Conservation (phyloP, 2,888 invertebrate species). For the Carcina quercana region DNA sequence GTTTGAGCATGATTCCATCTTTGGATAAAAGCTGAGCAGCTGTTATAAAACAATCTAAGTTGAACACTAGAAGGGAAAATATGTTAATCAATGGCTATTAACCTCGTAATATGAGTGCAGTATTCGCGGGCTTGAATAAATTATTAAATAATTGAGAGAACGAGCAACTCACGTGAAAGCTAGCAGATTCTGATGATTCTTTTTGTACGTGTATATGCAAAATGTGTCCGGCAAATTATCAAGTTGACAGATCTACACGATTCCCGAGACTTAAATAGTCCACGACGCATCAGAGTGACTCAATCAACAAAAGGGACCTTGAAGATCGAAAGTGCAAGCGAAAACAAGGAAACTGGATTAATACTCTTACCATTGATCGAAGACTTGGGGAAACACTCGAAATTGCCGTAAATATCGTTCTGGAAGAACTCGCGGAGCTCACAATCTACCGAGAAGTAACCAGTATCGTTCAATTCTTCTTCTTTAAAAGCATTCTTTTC, state of each 20-base stretch:
- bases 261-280: slow-evolving; percentile 7
- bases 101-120: no score
- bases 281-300: slow-evolving; percentile 22
- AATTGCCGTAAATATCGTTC: slow-evolving; percentile 91
- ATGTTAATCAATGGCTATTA: no score
- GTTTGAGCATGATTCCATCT: no score
- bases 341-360: slow-evolving; percentile 16
- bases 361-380: slow-evolving; percentile 77
- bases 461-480: slow-evolving; percentile 67
- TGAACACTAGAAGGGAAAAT: no score
- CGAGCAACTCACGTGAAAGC: no score
- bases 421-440: slow-evolving; percentile 78
- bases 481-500: slow-evolving; percentile 88
- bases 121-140: no score
- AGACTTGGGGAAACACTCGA: slow-evolving; percentile 78
- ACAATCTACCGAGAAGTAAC: slow-evolving; percentile 78
- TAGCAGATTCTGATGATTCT: no score
- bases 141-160: no score
- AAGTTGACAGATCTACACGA: not conserved
- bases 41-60: no score
- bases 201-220: no score
- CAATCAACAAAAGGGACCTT: slow-evolving; percentile 27
- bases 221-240: not conserved
- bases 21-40: no score
- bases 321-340: slow-evolving; percentile 31